Evolutionary conservation across 2,113 vertebrate genomes (phyloP), one percentile per base, ranked within the genome.

Genomic region (Seriola rivoliana): DNA sequence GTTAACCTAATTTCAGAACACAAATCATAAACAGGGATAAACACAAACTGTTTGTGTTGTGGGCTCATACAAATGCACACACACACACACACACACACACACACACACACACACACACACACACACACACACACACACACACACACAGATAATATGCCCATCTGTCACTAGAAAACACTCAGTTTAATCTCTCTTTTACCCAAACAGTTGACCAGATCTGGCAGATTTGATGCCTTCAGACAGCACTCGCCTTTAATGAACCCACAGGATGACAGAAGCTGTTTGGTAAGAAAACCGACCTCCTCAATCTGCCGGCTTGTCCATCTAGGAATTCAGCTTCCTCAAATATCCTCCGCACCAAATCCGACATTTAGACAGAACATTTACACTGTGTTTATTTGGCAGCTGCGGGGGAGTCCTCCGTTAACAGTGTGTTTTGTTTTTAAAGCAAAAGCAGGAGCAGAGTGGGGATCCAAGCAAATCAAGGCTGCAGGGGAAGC

Each of bases 171-270:
- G 40, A 87, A 62, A 75, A 77, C 58, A 63, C 57, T 32, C 46
- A 68, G 74, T 84, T 81, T 84, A 88, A 90, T 68, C 85, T 83
- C 75, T 92, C 55, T 89, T 70, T 93, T 73, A 71, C 12, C 86
- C 52, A 91, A 96, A 96, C 94, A 96, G 70, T 92, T 94, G 8
- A 94, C 90, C 89, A 96, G 95, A 84, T 96, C 96, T 90, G 95
- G 95, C 74, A 94, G 92, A 90, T 96, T 96, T 68, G 95, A 95
- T 38, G 89, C 92, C 21, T 93, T 90, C 84, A 94, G 86, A 75
- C 93, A 94, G 36, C 90, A 76, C 11, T 65, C 91, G 7, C 91
- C 93, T 0, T 34, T 78, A 69, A 71, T 88, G 54, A 96, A 93
- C 63, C 36, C 91, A 23, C 93, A 93, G 78, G 94, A 96, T 79